Conservation (phyloP, 2,888 invertebrate species). For the Ornithoptera priamus region DNA sequence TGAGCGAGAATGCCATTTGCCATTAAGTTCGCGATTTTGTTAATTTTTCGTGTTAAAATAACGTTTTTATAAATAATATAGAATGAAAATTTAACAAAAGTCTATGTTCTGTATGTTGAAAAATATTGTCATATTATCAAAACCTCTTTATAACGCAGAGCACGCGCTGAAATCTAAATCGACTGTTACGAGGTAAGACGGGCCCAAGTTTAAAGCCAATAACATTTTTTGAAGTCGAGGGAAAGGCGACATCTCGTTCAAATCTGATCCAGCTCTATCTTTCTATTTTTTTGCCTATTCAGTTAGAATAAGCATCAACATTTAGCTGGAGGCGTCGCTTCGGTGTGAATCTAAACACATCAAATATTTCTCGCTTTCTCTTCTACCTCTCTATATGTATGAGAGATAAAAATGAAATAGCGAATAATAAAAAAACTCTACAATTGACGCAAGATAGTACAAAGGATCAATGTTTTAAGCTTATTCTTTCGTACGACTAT, state of each 20-base stretch:
- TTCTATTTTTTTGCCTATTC: slow-evolving; percentile 15
- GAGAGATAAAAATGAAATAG: neutral
- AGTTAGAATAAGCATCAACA: slow-evolving; percentile 18
- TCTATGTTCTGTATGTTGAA: neutral
- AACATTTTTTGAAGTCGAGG: slow-evolving; percentile 1
- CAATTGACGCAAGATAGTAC: neutral
- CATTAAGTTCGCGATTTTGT: too few species aligned
- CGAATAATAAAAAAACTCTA: neutral
- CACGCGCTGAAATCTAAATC: neutral
- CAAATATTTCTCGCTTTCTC: slow-evolving; percentile 28
- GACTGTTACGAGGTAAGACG: neutral
- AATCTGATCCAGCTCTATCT: slow-evolving; percentile 11
- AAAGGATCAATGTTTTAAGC: too few species aligned
- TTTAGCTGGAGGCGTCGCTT: slow-evolving; percentile 25
- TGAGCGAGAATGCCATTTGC: too few species aligned
- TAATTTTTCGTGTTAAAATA: too few species aligned
- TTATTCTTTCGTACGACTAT: too few species aligned
- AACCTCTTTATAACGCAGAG: neutral
- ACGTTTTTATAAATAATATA: too few species aligned
- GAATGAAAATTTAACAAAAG: too few species aligned
- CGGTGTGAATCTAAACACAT: slow-evolving; percentile 40
- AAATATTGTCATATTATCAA: neutral
- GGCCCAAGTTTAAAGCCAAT: neutral
- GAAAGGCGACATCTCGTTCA: slow-evolving; percentile 1
- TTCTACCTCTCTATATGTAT: slow-evolving; percentile 7